phyloP scores from a whole-genome alignment of 2,797 vertebrate genomes.

The Oryzias dopingdopingensis region DNA sequence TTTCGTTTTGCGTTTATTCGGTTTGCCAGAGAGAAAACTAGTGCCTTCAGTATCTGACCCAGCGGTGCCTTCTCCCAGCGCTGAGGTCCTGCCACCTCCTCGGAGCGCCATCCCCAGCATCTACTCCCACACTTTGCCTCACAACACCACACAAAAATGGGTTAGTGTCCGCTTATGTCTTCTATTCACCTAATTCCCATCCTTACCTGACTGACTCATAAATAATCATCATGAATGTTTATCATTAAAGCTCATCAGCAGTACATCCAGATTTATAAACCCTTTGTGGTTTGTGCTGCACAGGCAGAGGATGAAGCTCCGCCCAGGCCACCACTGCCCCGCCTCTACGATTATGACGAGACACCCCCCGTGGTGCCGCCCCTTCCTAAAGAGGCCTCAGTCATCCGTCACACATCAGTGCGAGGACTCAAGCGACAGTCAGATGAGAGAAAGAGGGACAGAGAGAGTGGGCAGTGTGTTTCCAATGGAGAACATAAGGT shows the following conservation, averaged over 20 bases:
- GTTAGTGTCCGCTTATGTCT: slow-evolving; percentile 72
- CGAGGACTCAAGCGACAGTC: slow-evolving; percentile 95
- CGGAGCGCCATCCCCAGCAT: slow-evolving; percentile 78
- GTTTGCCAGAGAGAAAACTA: slow-evolving; percentile 85
- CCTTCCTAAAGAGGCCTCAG: slow-evolving; percentile 87
- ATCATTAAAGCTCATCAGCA: neutral
- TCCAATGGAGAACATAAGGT: slow-evolving; percentile 84
- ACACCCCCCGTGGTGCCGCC: slow-evolving; percentile 89
- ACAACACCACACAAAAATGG: slow-evolving; percentile 76
- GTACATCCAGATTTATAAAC: neutral
- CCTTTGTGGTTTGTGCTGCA: neutral
- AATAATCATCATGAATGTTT: neutral
- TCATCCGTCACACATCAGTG: slow-evolving; percentile 93
- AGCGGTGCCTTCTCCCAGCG: slow-evolving; percentile 84
- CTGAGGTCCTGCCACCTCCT: slow-evolving; percentile 77
- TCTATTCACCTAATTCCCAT: too few relatives aligned
- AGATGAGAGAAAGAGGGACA: slow-evolving; percentile 91
- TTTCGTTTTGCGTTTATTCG: slow-evolving; percentile 1
- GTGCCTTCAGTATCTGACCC: slow-evolving; percentile 89
- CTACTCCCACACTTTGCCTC: slow-evolving; percentile 53
- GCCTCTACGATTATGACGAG: slow-evolving; percentile 90
- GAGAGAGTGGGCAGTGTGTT: slow-evolving; percentile 83
- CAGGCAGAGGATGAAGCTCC: slow-evolving; percentile 87
- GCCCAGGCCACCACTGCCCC: slow-evolving; percentile 90
- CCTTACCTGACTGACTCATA: neutral